These are phyloP conservation scores for Acrocyrtus sp. DNA, from an alignment of 2,888 invertebrate species.

Conservation along the genomic window DNA sequence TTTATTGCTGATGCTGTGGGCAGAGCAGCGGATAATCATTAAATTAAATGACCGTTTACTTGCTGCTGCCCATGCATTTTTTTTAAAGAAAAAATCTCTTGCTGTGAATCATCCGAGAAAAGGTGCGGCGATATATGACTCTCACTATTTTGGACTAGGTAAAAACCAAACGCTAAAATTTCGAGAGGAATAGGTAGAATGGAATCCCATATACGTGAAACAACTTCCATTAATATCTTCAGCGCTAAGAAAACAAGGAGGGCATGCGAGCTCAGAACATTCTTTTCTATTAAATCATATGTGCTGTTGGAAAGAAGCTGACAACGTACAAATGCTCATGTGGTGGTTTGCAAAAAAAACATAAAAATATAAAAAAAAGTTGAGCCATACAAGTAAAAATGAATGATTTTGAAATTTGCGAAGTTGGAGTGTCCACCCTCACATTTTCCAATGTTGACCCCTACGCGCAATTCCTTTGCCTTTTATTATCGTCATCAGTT, in stretches of 20 bases:
- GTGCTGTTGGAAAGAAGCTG: neutral
- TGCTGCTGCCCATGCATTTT: constrained; percentile 39
- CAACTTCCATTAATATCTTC: constrained; percentile 3
- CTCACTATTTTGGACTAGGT: constrained; percentile 14
- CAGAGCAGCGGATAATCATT: constrained; percentile 44
- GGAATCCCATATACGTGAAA: constrained; percentile 14
- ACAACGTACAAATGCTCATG: constrained; percentile 1
- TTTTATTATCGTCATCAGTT: constrained; percentile 42
- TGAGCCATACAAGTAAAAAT: constrained; percentile 5
- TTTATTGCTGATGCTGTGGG: constrained; percentile 27
- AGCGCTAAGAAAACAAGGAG: neutral
- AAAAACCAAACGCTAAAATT: no score
- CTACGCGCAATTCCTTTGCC: constrained; percentile 45
- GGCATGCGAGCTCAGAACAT: neutral
- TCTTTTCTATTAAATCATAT: neutral
- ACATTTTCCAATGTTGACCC: constrained; percentile 51
- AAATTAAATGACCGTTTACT: constrained; percentile 51
- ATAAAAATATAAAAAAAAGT: constrained; percentile 16
- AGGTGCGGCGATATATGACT: constrained; percentile 43
- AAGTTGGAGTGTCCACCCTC: constrained; percentile 52
- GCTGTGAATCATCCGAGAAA: constrained; percentile 53
- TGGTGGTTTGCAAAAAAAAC: constrained; percentile 29
- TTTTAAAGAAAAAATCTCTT: constrained; percentile 26
- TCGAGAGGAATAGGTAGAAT: neutral
- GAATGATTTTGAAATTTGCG: constrained; percentile 44